Evolutionary conservation across 2,888 invertebrate genomes (phyloP), one percentile per base, ranked within the genome.

Genomic region (Agonum fuliginosum): DNA sequence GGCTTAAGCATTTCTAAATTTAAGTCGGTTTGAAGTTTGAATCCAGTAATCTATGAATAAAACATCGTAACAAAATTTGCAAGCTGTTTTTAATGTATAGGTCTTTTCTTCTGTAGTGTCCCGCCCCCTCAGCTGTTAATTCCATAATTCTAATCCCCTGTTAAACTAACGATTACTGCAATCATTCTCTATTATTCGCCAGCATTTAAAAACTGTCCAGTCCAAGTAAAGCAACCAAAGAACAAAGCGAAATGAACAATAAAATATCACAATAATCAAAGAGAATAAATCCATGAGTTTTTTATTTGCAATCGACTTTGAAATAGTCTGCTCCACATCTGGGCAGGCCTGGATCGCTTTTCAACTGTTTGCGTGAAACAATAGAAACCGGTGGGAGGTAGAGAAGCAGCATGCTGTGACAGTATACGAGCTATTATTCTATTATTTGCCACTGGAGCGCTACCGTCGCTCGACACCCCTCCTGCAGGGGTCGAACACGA

Each of bases 301-400:
- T 74, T 73, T 79, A 73, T 78, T 74, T 78, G 73, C 22, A 46
- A 74, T 20, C 70, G 62, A 46, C 19, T 37, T 46, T 46, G 46
- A 46, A 46, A 46, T 12, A 46, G n/a, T n/a, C n/a, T 12, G 37
- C 54, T 27, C 65, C 41, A 41, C 67, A 67, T 67, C 67, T 67
- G 67, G 67, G 54, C 54, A 54, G 22, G 41, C 37, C 37, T 8
- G 41, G 62, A 74, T 46, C 46, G 79, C 79, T 79, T 78, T 79
- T 69, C 71, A 70, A 76, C 78, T 70, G 78, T 78, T 79, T 78
- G 20, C 20, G 20, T 41, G 37, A 79, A 79, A 79, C 79, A 79
- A 79, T 73, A 70, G 76, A 76, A 72, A 80, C 77, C 81, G 75
- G 81, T 81, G 81, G 81, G 81, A 80, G 80, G 80, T 78, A 62